Evolutionary conservation across 2,113 vertebrate species (phyloP).

Genomic region (Meles meles): DNA sequence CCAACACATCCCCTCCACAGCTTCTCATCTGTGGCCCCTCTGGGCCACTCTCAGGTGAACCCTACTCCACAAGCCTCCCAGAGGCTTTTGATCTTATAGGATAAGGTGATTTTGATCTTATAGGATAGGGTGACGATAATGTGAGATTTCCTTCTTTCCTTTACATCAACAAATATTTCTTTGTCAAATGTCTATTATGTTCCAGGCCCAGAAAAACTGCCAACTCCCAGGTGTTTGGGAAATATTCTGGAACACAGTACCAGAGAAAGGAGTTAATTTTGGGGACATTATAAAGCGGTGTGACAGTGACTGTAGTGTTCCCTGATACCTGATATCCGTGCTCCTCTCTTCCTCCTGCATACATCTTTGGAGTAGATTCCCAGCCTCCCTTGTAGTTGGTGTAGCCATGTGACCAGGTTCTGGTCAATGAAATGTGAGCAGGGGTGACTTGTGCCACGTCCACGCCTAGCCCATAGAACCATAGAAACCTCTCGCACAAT

Average conservation of each 20-base stretch:
- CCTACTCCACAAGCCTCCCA: background rate
- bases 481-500: background rate
- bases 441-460: rapidly evolving
- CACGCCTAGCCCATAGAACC: background rate
- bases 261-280: background rate
- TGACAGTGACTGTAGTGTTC: background rate
- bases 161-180: background rate
- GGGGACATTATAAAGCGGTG: background rate
- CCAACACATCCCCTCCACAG: too few relatives aligned
- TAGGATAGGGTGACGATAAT: background rate
- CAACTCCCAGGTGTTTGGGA: background rate
- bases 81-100: background rate
- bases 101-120: background rate
- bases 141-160: background rate
- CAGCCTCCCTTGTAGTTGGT: background rate
- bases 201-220: background rate
- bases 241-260: background rate
- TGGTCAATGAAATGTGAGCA: background rate
- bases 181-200: background rate
- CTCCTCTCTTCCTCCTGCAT: background rate
- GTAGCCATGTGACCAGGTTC: background rate
- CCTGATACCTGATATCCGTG: rapidly evolving
- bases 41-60: background rate
- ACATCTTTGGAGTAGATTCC: rapidly evolving
- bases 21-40: too few relatives aligned